Percentiles rank a stretch among this genome's conserved stretches.
These are phyloP conservation scores for Syngnathus typhle DNA, from an alignment of 2,113 vertebrate genomes.

Conservation along the genomic window DNA sequence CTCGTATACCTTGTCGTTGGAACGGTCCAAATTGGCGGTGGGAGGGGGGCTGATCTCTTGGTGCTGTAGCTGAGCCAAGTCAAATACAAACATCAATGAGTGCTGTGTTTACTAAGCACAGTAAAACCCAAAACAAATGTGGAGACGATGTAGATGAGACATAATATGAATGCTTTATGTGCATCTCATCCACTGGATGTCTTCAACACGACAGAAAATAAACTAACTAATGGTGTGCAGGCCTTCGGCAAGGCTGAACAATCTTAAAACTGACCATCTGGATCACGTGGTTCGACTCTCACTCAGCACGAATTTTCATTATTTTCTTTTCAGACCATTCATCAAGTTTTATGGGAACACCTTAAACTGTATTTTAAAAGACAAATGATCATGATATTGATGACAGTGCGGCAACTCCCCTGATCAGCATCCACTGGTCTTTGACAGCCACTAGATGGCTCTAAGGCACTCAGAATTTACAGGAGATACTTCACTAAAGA, in stretches of 20 bases:
- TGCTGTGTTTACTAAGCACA: background rate
- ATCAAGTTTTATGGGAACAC: background rate
- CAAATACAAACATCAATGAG: slow-evolving; percentile 4
- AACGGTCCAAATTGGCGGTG: slow-evolving; percentile 94
- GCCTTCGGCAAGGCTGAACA: background rate
- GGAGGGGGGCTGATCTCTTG: slow-evolving; percentile 97
- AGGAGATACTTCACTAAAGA: background rate
- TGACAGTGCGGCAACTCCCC: background rate
- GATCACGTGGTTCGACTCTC: no score
- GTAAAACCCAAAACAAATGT: background rate
- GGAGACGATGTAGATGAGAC: background rate
- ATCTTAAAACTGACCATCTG: background rate
- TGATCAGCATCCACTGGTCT: background rate
- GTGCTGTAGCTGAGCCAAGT: slow-evolving; percentile 81
- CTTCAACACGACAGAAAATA: background rate
- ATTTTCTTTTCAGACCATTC: background rate
- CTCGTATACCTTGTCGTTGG: slow-evolving; percentile 97
- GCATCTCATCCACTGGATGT: background rate
- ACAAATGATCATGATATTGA: background rate
- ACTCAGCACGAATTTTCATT: background rate
- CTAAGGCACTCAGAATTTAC: background rate
- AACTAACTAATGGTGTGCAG: background rate
- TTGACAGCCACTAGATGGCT: slow-evolving; percentile 37
- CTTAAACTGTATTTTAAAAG: background rate
- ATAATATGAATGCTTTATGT: background rate